Evolutionary conservation across 2,888 invertebrate species (phyloP).

Genomic region (Meta bourneti): DNA sequence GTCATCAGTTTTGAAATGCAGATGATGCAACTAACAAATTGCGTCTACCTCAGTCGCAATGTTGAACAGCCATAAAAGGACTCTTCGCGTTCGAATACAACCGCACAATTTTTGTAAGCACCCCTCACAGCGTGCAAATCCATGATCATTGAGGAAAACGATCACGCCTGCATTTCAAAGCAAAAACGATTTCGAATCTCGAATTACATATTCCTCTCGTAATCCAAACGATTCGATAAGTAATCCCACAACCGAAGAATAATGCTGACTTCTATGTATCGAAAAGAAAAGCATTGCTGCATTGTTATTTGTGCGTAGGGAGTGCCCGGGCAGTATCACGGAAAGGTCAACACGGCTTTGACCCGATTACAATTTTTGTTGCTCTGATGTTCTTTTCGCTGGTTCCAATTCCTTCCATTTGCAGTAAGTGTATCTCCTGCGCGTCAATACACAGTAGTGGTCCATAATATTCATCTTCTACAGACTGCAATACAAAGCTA

Average conservation of each 20-base stretch:
- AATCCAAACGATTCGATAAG: slow-evolving; percentile 64
- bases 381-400: slow-evolving; percentile 15
- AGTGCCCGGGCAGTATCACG: slow-evolving; percentile 54
- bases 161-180: slow-evolving; percentile 53
- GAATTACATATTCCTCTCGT: slow-evolving; percentile 59
- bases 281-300: slow-evolving; percentile 46
- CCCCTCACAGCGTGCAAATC: slow-evolving; percentile 42
- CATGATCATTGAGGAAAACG: slow-evolving; percentile 53
- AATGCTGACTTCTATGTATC: slow-evolving; percentile 47
- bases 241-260: slow-evolving; percentile 37
- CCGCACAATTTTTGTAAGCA: slow-evolving; percentile 7
- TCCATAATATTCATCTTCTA: slow-evolving; percentile 42
- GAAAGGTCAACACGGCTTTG: slow-evolving; percentile 66
- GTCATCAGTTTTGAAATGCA: too few relatives aligned
- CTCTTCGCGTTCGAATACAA: background rate
- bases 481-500: slow-evolving; percentile 32
- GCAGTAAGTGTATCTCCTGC: slow-evolving; percentile 46
- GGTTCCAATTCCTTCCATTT: slow-evolving; percentile 45
- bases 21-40: too few relatives aligned
- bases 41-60: too few relatives aligned
- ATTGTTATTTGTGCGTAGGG: slow-evolving; percentile 68
- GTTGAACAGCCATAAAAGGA: background rate
- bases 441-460: slow-evolving; percentile 55
- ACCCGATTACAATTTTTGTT: slow-evolving; percentile 67
- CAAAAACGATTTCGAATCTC: slow-evolving; percentile 41